Evolutionary conservation across 2,888 invertebrate genomes (phyloP), one percentile per base, ranked within the genome.

Genomic region (Pristionchus entomophagus): DNA sequence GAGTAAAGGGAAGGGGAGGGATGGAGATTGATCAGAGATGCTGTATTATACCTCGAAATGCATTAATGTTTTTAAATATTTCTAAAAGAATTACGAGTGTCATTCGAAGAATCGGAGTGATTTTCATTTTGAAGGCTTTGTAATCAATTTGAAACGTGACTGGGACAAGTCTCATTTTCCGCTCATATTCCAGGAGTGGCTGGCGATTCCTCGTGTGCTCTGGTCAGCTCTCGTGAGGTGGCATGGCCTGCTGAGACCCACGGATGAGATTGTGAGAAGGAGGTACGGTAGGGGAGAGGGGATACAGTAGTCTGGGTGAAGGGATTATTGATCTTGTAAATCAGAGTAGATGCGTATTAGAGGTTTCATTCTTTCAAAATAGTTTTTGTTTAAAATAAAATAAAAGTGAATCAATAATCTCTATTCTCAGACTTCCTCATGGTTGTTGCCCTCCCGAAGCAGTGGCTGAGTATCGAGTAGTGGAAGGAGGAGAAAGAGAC

Each of bases 231-330:
- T 84, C 69, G 84, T 84, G 10, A 22, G 84, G 26, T 84, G 84
- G 84, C 84, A 84, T 69, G 84, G 84, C 2, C 49, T 69, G 49
- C 22, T 62, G 38, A 5, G 56, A 29, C 65, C 65, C 51, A 65
- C 84, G 49, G 84, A 84, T n/a, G 84, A 84, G 65, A 84, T 84
- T 29, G 65, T 84, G 19, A 65, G 84, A 32, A 84, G 69, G 49
- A 45, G 84, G 84, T 84, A 65, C 45, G 65, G 59, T 82, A 59
- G 80, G 1, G 8, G 41, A 14, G 29, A 10, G 19, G 41, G 29
- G 49, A 12, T 80, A 51, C 32, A 32, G 32, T 80, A 29, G 51
- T 32, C 65, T 62, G 17, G 2, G 45, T 45, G 45, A 45, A 45
- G n/a, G n/a, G n/a, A n/a, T n/a, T n/a, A n/a, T n/a, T n/a, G n/a